phyloP scores from a whole-genome alignment of 2,888 invertebrate species.

The Erpobdella octoculata region DNA sequence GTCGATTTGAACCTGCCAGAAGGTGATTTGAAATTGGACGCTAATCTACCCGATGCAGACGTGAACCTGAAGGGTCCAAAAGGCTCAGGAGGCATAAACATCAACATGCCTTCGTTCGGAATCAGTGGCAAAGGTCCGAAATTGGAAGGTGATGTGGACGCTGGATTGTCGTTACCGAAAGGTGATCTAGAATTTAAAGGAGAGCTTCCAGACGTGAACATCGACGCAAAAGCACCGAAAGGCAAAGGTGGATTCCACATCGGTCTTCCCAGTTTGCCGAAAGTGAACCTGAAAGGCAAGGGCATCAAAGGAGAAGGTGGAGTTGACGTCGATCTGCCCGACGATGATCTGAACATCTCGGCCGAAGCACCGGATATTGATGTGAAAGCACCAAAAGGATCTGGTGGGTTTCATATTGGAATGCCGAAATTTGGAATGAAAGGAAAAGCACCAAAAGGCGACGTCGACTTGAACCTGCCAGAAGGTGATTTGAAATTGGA shows the following conservation, averaged over 20 bases:
- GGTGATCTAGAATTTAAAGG: too few relatives aligned
- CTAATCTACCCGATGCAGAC: not conserved
- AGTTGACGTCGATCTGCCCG: constrained; percentile 17
- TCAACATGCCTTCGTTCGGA: too few relatives aligned
- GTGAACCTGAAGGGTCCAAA: too few relatives aligned
- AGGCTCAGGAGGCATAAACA: too few relatives aligned
- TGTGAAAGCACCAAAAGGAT: constrained; percentile 19
- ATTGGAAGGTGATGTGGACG: too few relatives aligned
- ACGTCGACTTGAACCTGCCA: constrained; percentile 14
- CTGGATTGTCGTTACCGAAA: too few relatives aligned
- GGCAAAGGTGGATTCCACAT: not conserved
- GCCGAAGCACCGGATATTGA: not conserved
- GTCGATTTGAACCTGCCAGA: constrained; percentile 17
- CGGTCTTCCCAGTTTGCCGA: not conserved
- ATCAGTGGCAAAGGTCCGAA: too few relatives aligned
- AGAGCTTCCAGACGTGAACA: too few relatives aligned
- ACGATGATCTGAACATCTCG: not conserved
- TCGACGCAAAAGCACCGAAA: too few relatives aligned
- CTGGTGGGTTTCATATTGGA: constrained; percentile 18
- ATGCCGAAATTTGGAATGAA: constrained; percentile 9
- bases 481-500: not conserved
- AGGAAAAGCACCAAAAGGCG: constrained; percentile 17
- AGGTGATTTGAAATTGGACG: constrained; percentile 14
- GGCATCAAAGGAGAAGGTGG: constrained; percentile 12
- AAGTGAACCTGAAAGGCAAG: constrained; percentile 13